Percentiles rank a stretch among this genome's conserved stretches.
These are phyloP conservation scores for Aselliscus stoliczkanus DNA, from an alignment of 2,797 vertebrate species.

Conservation along the genomic window DNA sequence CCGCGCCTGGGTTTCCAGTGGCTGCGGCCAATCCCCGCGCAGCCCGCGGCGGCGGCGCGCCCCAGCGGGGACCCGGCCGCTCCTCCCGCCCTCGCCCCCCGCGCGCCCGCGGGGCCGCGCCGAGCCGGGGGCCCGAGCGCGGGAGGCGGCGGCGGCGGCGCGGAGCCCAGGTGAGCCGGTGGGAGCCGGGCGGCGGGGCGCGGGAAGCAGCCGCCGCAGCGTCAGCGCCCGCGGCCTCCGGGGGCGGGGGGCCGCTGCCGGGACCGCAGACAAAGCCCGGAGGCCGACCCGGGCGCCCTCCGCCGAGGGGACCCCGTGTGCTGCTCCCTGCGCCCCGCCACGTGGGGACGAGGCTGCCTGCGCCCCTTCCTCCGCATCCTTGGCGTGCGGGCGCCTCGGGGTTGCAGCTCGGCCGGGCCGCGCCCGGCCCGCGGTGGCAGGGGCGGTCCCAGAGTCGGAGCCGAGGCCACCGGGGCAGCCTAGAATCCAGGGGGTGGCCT, in stretches of 20 bases:
- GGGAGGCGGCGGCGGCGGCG: constrained; percentile 37
- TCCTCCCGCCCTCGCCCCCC: constrained; percentile 15
- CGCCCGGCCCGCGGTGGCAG: not conserved
- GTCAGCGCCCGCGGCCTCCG: not conserved
- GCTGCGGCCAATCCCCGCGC: constrained; percentile 48
- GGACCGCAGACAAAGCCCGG: constrained; percentile 7
- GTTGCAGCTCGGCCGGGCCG: not conserved
- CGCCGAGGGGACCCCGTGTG: constrained; percentile 41
- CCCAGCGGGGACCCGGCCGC: not conserved
- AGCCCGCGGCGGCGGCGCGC: constrained; percentile 44
- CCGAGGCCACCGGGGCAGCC: not conserved
- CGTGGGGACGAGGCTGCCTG: constrained; percentile 30
- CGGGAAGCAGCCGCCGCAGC: not conserved
- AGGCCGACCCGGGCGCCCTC: not conserved
- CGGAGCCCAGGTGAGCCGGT: constrained; percentile 61
- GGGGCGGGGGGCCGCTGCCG: not conserved
- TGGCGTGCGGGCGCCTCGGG: not conserved
- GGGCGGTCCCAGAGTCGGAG: constrained; percentile 42
- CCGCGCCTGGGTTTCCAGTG: not conserved
- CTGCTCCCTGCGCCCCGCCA: constrained; percentile 50
- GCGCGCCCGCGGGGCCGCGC: not conserved
- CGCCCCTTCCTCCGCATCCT: not conserved
- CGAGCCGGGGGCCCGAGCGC: constrained; percentile 33
- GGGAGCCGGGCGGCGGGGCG: not conserved
- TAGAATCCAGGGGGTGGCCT: not conserved